Conservation (phyloP, 2,797 vertebrate species). For the Ceyx erithaca region DNA sequence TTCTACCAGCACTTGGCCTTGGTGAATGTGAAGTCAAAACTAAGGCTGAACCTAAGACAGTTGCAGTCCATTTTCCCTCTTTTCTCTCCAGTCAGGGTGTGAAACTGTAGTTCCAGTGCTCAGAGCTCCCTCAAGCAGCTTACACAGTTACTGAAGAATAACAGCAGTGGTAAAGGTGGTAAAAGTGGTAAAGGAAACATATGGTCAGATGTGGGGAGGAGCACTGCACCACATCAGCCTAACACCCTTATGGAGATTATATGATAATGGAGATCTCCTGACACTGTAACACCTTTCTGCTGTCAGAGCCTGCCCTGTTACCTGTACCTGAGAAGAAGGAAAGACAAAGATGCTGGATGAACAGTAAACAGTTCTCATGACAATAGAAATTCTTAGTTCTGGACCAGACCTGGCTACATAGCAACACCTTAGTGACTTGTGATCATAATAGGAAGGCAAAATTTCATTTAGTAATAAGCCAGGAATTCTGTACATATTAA, state of each 20-base stretch:
- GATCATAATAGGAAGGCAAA: background rate
- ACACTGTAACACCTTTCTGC: background rate
- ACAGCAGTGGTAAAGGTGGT: background rate
- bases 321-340: background rate
- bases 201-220: background rate
- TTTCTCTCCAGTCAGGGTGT: background rate
- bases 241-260: background rate
- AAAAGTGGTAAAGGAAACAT: slow-evolving; percentile 13
- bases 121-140: background rate
- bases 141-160: background rate
- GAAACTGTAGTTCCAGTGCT: background rate
- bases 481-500: background rate
- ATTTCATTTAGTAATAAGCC: background rate
- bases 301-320: background rate
- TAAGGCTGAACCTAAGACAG: background rate
- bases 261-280: background rate
- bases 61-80: background rate
- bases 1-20: background rate
- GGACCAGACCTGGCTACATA: background rate
- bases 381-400: background rate
- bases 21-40: background rate
- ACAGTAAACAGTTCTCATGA: background rate
- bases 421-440: background rate
- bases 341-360: background rate
- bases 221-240: background rate